phyloP scores from a whole-genome alignment of 2,113 vertebrate species.

The Bubo bubo region DNA sequence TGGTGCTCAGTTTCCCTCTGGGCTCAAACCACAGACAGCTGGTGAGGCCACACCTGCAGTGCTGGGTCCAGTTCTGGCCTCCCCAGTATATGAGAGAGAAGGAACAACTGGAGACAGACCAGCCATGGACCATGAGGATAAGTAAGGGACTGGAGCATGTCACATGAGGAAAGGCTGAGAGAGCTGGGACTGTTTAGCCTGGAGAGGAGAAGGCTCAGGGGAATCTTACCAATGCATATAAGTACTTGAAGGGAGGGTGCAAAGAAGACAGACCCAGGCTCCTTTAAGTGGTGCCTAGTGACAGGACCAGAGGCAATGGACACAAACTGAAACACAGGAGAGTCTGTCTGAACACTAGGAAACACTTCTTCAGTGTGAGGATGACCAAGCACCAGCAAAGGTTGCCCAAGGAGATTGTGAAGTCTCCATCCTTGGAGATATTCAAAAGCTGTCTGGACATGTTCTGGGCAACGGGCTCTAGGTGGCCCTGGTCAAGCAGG shows the following conservation, averaged over 20 bases:
- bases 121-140: rapidly evolving
- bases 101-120: background rate
- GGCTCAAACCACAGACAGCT: too few relatives aligned
- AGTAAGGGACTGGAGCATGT: background rate
- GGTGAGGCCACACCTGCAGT: background rate
- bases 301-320: background rate
- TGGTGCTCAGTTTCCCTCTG: too few relatives aligned
- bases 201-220: background rate
- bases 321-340: background rate
- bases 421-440: background rate
- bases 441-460: background rate
- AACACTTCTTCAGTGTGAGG: background rate
- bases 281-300: background rate
- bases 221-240: background rate
- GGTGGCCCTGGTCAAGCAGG: background rate
- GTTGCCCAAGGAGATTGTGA: background rate
- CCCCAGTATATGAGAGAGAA: background rate
- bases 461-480: background rate
- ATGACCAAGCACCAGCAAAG: background rate
- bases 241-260: background rate
- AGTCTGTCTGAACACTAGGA: background rate
- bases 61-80: background rate
- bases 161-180: background rate
- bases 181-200: background rate
- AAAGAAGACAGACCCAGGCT: background rate